Base-by-base conservation (phyloP, 2,888 invertebrate genomes). In the Dicycla oo region DNA sequence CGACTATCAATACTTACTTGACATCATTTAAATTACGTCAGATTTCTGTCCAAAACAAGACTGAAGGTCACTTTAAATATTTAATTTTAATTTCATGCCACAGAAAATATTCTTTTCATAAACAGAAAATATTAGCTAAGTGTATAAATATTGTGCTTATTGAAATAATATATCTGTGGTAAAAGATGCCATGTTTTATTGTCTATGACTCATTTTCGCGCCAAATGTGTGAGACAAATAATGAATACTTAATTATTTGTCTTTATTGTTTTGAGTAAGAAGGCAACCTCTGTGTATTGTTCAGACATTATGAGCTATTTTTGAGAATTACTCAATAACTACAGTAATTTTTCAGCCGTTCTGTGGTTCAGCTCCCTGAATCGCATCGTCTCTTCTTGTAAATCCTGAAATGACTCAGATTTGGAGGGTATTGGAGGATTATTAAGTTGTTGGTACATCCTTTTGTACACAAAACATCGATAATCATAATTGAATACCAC, bases 151-250 rank as follows among this genome's bases (percentile, higher is more conserved):
- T 71, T 54, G 34, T 51, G n/a, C n/a, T n/a, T n/a, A n/a, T n/a
- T n/a, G n/a, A n/a, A n/a, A n/a, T n/a, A 13, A 30, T 20, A 26
- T 57, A n/a, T 69, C 53, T 66, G 62, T 69, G 69, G 30, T 51
- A 57, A 40, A 49, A 68, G 38, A 49, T 68, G 63, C 60, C 68
- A 71, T 77, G 51, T 69, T 76, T 66, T 57, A 40, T 66, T 66
- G 64, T 73, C 65, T 70, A 60, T 82, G 85, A 85, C 69, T 83
- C 83, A 83, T 68, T 73, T 81, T 71, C 67, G 76, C 77, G 81
- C 69, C 71, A 76, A 80, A 74, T 61, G 77, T 60, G 30, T 66
- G 69, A 67, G 49, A 62, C 30, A 66, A 70, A 62, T 56, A 49
- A 57, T 82, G 67, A 75, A 71, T 76, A n/a, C n/a, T n/a, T n/a